These are phyloP conservation scores for Liodrosophila aerea DNA, from an alignment of 2,888 invertebrate species.

Conservation along the genomic window DNA sequence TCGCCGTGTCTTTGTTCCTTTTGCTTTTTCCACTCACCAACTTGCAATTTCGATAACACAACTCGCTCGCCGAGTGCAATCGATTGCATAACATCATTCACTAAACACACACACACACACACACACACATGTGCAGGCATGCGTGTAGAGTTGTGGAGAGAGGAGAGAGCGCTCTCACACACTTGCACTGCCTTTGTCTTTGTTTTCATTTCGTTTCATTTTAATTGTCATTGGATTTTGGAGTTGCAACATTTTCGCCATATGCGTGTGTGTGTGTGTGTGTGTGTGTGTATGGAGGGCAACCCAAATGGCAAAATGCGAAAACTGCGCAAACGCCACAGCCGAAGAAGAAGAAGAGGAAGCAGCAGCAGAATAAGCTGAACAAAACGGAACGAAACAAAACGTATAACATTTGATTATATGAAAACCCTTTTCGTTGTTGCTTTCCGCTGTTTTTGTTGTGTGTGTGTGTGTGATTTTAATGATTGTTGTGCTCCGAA, in stretches of 20 bases:
- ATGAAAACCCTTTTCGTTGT: constrained; percentile 56
- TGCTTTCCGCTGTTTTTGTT: constrained; percentile 23
- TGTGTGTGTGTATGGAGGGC: constrained; percentile 30
- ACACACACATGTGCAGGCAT: constrained; percentile 43
- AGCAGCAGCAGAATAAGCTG: constrained; percentile 31
- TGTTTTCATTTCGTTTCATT: constrained; percentile 4
- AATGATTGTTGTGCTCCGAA: constrained; percentile 72
- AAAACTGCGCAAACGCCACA: constrained; percentile 60
- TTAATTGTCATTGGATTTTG: constrained; percentile 25
- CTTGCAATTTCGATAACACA: constrained; percentile 47
- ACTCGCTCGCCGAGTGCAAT: too few species aligned
- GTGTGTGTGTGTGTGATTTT: constrained; percentile 38
- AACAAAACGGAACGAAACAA: neutral
- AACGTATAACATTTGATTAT: constrained; percentile 40
- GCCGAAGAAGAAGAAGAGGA: constrained; percentile 27
- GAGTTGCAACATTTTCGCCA: constrained; percentile 52
- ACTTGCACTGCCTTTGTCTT: neutral
- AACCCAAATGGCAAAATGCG: constrained; percentile 45
- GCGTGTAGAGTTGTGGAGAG: too few species aligned
- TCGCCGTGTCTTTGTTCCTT: neutral
- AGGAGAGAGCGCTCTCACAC: constrained; percentile 16
- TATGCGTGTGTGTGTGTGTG: constrained; percentile 8
- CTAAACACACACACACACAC: too few species aligned
- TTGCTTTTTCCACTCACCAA: constrained; percentile 26
- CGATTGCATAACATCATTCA: too few species aligned